These are phyloP conservation scores for Capromys pilorides DNA, from an alignment of 2,797 vertebrate species.

Conservation along the genomic window DNA sequence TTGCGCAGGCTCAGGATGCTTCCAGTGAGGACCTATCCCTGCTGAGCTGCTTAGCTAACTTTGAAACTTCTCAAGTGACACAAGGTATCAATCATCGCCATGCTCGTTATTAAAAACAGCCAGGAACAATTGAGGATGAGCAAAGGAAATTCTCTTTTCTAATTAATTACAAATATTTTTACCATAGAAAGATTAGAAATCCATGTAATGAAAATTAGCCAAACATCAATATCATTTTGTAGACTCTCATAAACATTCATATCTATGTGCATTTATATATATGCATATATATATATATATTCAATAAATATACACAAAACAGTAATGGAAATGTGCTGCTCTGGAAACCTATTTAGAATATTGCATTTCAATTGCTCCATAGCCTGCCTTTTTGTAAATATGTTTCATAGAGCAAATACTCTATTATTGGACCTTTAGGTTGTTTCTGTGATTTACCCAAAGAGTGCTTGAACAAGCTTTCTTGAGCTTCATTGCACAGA, in stretches of 20 bases:
- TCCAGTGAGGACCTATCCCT: too few relatives aligned
- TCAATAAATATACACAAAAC: slow-evolving; percentile 29
- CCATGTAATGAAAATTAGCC: neutral
- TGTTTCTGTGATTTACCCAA: slow-evolving; percentile 31
- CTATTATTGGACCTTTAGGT: neutral
- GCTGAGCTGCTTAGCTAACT: too few relatives aligned
- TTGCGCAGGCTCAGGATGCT: too few relatives aligned
- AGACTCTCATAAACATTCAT: slow-evolving; percentile 12
- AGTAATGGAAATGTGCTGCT: slow-evolving; percentile 3
- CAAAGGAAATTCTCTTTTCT: neutral
- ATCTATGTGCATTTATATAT: neutral
- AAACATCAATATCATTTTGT: neutral
- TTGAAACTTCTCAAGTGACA: too few relatives aligned
- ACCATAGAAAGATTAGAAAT: slow-evolving; percentile 35
- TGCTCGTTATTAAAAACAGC: neutral
- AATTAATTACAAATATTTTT: slow-evolving; percentile 22
- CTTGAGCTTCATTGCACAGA: slow-evolving; percentile 33
- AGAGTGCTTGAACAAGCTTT: slow-evolving; percentile 6
- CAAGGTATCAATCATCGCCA: too few relatives aligned
- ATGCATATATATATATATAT: neutral
- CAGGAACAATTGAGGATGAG: neutral
- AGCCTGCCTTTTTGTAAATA: neutral
- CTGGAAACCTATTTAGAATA: neutral
- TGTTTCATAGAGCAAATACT: neutral
- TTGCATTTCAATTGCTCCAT: slow-evolving; percentile 14